Evolutionary conservation across 2,888 invertebrate species (phyloP).

Genomic region (Meloe dianella): DNA sequence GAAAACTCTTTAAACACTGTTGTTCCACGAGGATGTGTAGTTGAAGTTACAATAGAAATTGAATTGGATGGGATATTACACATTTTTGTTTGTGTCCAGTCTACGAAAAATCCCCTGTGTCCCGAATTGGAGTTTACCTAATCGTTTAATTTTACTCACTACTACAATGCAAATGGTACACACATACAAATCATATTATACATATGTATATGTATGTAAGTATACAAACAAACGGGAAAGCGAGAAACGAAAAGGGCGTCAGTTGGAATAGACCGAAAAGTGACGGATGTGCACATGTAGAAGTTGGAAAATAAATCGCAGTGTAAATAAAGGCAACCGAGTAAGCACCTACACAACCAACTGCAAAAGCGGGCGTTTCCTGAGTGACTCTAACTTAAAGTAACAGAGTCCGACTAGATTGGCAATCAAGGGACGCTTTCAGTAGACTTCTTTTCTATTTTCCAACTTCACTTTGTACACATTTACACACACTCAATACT

Average conservation of each 20-base stretch:
- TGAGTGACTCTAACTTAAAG: constrained; percentile 33
- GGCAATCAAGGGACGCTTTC: constrained; percentile 36
- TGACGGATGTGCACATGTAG: constrained; percentile 24
- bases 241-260: neutral
- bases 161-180: too few species aligned
- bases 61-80: neutral
- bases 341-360: constrained; percentile 18
- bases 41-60: neutral
- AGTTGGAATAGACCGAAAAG: constrained; percentile 12
- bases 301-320: constrained; percentile 31
- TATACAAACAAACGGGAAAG: neutral
- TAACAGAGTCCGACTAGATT: constrained; percentile 35
- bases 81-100: neutral
- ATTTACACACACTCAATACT: constrained; percentile 24
- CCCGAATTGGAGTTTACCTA: neutral
- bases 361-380: constrained; percentile 33
- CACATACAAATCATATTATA: neutral
- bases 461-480: constrained; percentile 23
- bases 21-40: too few species aligned
- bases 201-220: neutral
- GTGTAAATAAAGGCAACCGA: constrained; percentile 31
- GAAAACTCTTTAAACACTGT: neutral
- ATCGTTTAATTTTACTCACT: neutral
- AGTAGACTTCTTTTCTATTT: constrained; percentile 34
- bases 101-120: neutral